phyloP scores from a whole-genome alignment of 2,797 vertebrate genomes.

The Gymnodraco acuticeps region DNA sequence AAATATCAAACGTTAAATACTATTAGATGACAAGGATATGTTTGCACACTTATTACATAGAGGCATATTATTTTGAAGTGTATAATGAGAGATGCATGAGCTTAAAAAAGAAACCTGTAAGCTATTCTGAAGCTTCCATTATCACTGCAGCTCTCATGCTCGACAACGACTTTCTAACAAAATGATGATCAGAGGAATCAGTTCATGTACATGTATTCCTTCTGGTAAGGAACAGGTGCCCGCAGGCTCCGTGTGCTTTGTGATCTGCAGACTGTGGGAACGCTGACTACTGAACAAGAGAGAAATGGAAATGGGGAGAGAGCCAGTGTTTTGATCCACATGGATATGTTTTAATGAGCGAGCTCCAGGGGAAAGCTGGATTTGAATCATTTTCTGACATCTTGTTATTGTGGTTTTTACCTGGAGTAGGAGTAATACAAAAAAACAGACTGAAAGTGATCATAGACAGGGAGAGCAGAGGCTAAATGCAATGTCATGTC shows the following conservation, averaged over 20 bases:
- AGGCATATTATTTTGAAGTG: neutral
- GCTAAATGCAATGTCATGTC: neutral
- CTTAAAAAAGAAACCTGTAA: neutral
- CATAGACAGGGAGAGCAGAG: neutral
- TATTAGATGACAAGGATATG: neutral
- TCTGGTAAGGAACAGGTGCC: slow-evolving; percentile 30
- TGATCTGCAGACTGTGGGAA: slow-evolving; percentile 35
- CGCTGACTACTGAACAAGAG: slow-evolving; percentile 13
- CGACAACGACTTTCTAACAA: slow-evolving; percentile 23
- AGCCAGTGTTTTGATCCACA: slow-evolving; percentile 41
- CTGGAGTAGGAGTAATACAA: slow-evolving; percentile 28
- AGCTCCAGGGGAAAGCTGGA: slow-evolving; percentile 45
- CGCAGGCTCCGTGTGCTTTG: slow-evolving; percentile 26
- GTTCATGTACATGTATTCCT: slow-evolving; percentile 6
- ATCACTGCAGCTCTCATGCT: slow-evolving; percentile 6
- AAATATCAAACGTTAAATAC: neutral
- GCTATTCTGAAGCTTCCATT: neutral
- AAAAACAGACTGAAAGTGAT: slow-evolving; percentile 9
- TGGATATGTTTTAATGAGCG: slow-evolving; percentile 59
- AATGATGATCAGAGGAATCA: slow-evolving; percentile 35
- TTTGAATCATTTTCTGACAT: slow-evolving; percentile 53
- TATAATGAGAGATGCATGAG: neutral
- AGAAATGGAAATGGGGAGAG: slow-evolving; percentile 8
- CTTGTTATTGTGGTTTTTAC: slow-evolving; percentile 53
- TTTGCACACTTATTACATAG: neutral